Base-by-base conservation (phyloP, 2,888 invertebrate genomes). In the Tyria jacobaeae region DNA sequence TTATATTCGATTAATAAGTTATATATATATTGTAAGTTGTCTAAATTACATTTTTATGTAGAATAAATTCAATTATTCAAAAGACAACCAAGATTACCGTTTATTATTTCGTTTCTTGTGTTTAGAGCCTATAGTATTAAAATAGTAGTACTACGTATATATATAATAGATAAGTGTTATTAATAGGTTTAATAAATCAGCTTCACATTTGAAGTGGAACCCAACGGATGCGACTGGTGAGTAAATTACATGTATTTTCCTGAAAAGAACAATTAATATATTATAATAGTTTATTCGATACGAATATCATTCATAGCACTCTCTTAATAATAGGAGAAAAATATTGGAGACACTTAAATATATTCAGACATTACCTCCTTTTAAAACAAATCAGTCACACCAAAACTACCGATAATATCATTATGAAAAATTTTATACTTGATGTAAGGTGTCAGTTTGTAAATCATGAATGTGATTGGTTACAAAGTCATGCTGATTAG, bases 161-260 rank as follows among this genome's bases (percentile, higher is more conserved):
- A n/a, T 57, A 55, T 58, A 54, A 57, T 68, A 68, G 47, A 64
- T n/a, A 73, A 64, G 71, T 73, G 72, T 68, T n/a, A n/a, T 62
- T 73, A 65, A 60, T 63, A 66, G 60, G 59, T 59, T 69, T 57
- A 62, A 68, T 63, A 72, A 63, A 72, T 70, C 71, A 75, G 79
- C 83, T 81, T 79, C 75, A 73, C 78, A 79, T 70, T 71, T 77
- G 79, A 79, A 78, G 83, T 81, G 77, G 82, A 83, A 81, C 73
- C 82, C 81, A 83, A 71, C 74, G 65, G 80, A 82, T 83, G 85
- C 75, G 83, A 76, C 73, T 81, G 79, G 74, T 78, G 79, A 73
- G 51, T 66, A 54, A 70, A 78, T 90, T 90, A 92, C 90, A 91
- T 87, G 75, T 91, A 92, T 86, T 91, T 92, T 91, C 90, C 91